phyloP scores from a whole-genome alignment of 2,888 invertebrate genomes.

The Lycocerus yunnanus region DNA sequence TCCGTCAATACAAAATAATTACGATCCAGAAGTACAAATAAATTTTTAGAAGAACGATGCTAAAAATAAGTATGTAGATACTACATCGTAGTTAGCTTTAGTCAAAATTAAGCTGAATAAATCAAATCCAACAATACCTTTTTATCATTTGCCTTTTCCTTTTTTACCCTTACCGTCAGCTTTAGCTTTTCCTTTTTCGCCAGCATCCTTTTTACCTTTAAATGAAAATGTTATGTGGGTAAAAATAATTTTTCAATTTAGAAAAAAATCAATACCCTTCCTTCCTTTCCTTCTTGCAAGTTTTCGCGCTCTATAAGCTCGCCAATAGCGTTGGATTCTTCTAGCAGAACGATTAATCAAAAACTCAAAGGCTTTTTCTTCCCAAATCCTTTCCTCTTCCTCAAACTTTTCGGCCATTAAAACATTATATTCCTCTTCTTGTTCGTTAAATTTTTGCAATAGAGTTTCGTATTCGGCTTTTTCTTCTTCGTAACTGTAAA shows the following conservation, averaged over 20 bases:
- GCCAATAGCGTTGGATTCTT: constrained; percentile 52
- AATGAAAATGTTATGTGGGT: background rate
- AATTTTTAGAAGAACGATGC: background rate
- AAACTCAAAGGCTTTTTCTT: constrained; percentile 54
- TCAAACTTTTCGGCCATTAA: constrained; percentile 63
- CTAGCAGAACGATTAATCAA: constrained; percentile 45
- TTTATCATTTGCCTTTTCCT: constrained; percentile 45
- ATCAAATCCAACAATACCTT: constrained; percentile 38
- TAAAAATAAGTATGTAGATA: background rate
- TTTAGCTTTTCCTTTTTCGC: constrained; percentile 43
- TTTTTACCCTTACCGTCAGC: constrained; percentile 42
- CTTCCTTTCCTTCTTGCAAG: constrained; percentile 35
- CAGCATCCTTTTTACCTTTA: constrained; percentile 50
- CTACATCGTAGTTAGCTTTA: background rate
- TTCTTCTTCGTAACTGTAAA: constrained; percentile 58
- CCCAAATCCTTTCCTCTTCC: constrained; percentile 61
- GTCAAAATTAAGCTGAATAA: background rate
- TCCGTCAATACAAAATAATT: no score
- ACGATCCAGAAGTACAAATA: background rate
- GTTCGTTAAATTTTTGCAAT: constrained; percentile 58
- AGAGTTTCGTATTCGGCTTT: constrained; percentile 55
- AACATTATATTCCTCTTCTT: constrained; percentile 60
- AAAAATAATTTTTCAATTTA: background rate
- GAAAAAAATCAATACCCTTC: constrained; percentile 24
- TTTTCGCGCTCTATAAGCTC: constrained; percentile 35